Percentiles rank a stretch among this genome's conserved stretches.
phyloP scores from a whole-genome alignment of 1,140 invertebrate species.

The Drosophila quadrilineata region DNA sequence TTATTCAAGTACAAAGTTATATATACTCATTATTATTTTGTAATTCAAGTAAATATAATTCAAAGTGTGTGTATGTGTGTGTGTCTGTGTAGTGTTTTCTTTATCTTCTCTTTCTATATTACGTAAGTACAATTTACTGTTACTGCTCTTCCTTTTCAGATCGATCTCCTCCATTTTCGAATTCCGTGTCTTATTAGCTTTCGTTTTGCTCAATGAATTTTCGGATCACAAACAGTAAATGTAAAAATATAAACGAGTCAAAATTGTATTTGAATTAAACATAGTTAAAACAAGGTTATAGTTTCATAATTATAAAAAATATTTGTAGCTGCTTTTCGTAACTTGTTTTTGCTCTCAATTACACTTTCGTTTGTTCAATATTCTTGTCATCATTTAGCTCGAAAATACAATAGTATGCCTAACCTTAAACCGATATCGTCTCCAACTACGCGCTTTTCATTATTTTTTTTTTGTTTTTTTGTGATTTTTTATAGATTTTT shows the following conservation, averaged over 20 bases:
- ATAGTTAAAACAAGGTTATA: constrained; percentile 55
- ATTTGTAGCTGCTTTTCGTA: constrained; percentile 42
- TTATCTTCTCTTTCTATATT: constrained; percentile 27
- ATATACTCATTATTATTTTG: constrained; percentile 79
- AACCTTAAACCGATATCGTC: constrained; percentile 71
- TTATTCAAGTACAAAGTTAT: constrained; percentile 81
- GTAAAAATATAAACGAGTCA: constrained; percentile 62
- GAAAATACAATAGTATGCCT: constrained; percentile 65
- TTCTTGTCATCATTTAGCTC: constrained; percentile 45
- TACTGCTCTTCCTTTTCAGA: constrained; percentile 38
- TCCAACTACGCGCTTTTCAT: constrained; percentile 37
- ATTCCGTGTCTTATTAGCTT: constrained; percentile 12
- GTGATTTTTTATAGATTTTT: no score
- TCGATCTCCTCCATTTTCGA: constrained; percentile 43
- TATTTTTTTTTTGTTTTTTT: constrained; percentile 8
- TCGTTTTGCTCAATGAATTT: constrained; percentile 39
- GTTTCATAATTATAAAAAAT: constrained; percentile 49
- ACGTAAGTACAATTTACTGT: constrained; percentile 75
- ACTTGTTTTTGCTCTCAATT: constrained; percentile 21
- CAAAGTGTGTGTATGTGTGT: constrained; percentile 64
- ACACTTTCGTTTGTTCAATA: background rate
- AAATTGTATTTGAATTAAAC: constrained; percentile 61
- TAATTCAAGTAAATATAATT: constrained; percentile 80
- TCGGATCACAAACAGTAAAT: constrained; percentile 77
- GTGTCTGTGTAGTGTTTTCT: constrained; percentile 37